Conservation (phyloP, 2,113 vertebrate genomes). For the Malurus alboscapulatus region DNA sequence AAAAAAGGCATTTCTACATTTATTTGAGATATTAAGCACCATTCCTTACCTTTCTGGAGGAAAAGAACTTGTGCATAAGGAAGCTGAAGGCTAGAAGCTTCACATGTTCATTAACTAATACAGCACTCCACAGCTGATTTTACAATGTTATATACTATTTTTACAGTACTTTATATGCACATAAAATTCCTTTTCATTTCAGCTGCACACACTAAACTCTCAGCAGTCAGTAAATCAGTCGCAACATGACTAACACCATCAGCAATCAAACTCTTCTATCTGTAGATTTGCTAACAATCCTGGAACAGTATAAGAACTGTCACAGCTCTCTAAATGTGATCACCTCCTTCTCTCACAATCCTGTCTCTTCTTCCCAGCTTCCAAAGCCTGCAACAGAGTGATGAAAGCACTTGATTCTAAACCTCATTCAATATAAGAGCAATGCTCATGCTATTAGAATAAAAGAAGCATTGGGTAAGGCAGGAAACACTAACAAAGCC, state of each 20-base stretch:
- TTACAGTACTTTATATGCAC: conserved; percentile 61
- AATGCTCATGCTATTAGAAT: conserved; percentile 26
- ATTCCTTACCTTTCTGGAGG: conserved; percentile 52
- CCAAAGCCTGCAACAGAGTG: background rate
- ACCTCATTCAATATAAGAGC: background rate
- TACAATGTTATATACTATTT: conserved; percentile 54
- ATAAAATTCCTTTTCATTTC: conserved; percentile 46
- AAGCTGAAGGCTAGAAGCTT: conserved; percentile 43
- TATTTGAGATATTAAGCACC: conserved; percentile 61
- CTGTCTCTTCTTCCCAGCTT: conserved; percentile 1
- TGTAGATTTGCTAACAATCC: conserved; percentile 14
- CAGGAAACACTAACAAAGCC: conserved; percentile 21
- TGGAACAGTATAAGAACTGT: background rate
- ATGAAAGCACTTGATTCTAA: background rate
- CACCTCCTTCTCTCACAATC: conserved; percentile 5
- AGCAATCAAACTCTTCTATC: conserved; percentile 38
- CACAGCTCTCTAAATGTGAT: background rate
- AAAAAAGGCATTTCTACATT: conserved; percentile 51
- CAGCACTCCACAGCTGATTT: conserved; percentile 55
- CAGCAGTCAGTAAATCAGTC: conserved; percentile 22
- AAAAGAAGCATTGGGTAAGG: background rate
- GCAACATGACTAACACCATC: conserved; percentile 45
- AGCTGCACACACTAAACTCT: conserved; percentile 37
- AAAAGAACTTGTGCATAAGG: conserved; percentile 51
- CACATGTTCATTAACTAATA: conserved; percentile 44